phyloP scores from a whole-genome alignment of 2,797 vertebrate genomes.

The Lutjanus campechanus region DNA sequence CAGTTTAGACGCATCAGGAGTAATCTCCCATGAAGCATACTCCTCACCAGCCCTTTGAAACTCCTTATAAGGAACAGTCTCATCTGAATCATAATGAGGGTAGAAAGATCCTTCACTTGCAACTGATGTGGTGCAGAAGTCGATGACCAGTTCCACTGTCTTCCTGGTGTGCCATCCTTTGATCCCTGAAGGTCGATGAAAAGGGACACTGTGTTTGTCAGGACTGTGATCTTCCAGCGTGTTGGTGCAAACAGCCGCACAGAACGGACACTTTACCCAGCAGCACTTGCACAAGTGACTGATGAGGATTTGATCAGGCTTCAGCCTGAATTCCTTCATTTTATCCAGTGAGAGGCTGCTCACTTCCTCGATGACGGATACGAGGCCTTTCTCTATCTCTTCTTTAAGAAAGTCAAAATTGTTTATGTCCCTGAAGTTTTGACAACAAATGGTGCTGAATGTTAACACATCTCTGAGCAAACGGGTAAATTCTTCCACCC shows the following conservation, averaged over 20 bases:
- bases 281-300: slow-evolving; percentile 76
- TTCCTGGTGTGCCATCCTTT: neutral
- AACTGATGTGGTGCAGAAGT: slow-evolving; percentile 69
- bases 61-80: neutral
- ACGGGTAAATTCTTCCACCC: too few relatives aligned
- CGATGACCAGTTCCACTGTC: neutral
- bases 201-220: slow-evolving; percentile 55
- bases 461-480: too few relatives aligned
- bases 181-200: slow-evolving; percentile 51
- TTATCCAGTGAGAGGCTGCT: slow-evolving; percentile 16
- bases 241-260: slow-evolving; percentile 69
- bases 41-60: slow-evolving; percentile 54
- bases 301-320: slow-evolving; percentile 71
- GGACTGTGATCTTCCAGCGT: slow-evolving; percentile 61
- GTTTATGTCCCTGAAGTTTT: slow-evolving; percentile 56
- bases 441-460: neutral
- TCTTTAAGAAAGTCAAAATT: slow-evolving; percentile 53
- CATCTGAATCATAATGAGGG: accelerated
- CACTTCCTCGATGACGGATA: slow-evolving; percentile 5
- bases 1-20: slow-evolving; percentile 59
- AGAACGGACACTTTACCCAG: slow-evolving; percentile 79
- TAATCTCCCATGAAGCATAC: slow-evolving; percentile 59
- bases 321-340: slow-evolving; percentile 42
- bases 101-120: slow-evolving; percentile 44
- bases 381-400: slow-evolving; percentile 28